These are phyloP conservation scores for Aphidius ervi DNA, from an alignment of 1,140 invertebrate species.

Conservation along the genomic window DNA sequence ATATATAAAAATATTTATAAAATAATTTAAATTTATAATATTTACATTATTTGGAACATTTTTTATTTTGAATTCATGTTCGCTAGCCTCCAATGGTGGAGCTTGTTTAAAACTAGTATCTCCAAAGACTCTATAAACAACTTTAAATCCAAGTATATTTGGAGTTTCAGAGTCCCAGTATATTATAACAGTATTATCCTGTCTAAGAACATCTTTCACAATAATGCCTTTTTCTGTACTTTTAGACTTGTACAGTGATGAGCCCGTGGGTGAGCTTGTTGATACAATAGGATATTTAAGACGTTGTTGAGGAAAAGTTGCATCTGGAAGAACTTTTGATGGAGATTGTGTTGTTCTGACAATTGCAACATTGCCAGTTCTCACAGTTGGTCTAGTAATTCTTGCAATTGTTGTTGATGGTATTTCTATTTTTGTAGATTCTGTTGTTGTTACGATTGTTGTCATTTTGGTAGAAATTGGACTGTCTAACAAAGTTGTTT, in stretches of 20 bases:
- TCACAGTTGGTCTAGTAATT: conserved; percentile 36
- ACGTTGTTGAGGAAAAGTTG: conserved; percentile 42
- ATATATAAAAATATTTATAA: conserved; percentile 8
- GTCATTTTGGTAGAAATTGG: conserved; percentile 27
- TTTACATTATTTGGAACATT: conserved; percentile 81
- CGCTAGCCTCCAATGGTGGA: conserved; percentile 78
- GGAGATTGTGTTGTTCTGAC: conserved; percentile 43
- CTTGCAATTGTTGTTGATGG: conserved; percentile 34
- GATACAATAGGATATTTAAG: conserved; percentile 65
- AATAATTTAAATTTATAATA: conserved; percentile 13
- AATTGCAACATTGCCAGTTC: conserved; percentile 49
- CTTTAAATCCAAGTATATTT: conserved; percentile 81
- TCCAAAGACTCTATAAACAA: conserved; percentile 85
- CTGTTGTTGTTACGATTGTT: conserved; percentile 24
- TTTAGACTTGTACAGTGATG: conserved; percentile 59
- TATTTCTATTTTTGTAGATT: conserved; percentile 28
- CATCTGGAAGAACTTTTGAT: conserved; percentile 36
- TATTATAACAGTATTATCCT: conserved; percentile 84
- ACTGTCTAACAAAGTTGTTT: conserved; percentile 29
- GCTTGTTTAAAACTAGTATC: conserved; percentile 86
- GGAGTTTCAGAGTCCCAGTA: conserved; percentile 84
- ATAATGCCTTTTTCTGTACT: conserved; percentile 71
- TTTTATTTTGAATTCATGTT: conserved; percentile 87
- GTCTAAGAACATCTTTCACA: conserved; percentile 77
- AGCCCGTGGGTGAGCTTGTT: conserved; percentile 54